A percentile compares a stretch with the other conserved stretches of the same genome.
Evolutionary conservation across 2,113 vertebrate species (phyloP).

Genomic region (Canis aureus): DNA sequence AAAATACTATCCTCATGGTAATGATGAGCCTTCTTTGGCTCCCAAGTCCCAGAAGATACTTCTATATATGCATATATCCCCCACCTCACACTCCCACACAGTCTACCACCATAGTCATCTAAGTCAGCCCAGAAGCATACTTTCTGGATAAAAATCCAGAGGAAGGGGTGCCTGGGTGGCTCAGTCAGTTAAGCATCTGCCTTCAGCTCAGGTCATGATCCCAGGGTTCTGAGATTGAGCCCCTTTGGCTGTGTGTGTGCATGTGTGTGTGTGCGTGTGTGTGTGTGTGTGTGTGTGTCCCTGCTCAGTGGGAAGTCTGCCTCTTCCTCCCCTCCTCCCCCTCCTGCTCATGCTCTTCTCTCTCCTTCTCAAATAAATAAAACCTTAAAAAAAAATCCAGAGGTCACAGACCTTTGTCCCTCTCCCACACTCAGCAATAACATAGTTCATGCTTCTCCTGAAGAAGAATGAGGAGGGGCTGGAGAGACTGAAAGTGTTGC

Average conservation of each 20-base stretch:
- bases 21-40: not conserved
- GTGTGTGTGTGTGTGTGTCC: too few species aligned
- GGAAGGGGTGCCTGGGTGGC: not conserved
- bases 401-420: not conserved
- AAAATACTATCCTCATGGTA: not conserved
- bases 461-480: not conserved
- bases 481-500: not conserved
- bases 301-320: not conserved
- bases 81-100: not conserved
- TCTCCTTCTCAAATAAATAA: not conserved
- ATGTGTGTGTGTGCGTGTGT: too few species aligned
- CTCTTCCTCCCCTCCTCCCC: not conserved
- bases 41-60: not conserved
- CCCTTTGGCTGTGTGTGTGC: not conserved
- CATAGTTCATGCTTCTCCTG: not conserved
- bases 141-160: not conserved
- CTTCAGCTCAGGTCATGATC: not conserved
- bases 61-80: accelerated
- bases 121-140: not conserved
- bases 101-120: too few species aligned
- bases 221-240: not conserved
- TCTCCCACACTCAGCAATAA: not conserved
- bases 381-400: not conserved
- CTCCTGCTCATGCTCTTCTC: not conserved
- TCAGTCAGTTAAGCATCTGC: not conserved